Evolutionary conservation across 2,113 vertebrate genomes (phyloP).

Genomic region (Cyanocitta stelleri): DNA sequence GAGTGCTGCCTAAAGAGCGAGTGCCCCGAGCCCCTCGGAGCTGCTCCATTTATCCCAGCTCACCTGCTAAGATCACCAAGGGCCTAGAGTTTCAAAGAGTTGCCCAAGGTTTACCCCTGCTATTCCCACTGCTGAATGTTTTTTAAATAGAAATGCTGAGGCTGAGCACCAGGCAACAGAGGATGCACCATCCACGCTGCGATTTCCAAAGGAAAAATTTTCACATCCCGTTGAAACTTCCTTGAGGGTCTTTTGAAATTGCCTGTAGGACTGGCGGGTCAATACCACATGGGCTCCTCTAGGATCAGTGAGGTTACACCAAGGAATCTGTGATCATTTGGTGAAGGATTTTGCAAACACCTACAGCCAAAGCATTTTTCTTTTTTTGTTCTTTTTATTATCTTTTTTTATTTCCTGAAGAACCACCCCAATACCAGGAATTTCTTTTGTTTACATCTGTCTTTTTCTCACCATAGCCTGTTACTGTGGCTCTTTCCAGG

Average conservation of each 20-base stretch:
- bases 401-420: not conserved
- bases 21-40: not conserved
- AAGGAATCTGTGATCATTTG: not conserved
- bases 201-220: not conserved
- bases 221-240: not conserved
- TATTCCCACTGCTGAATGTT: not conserved
- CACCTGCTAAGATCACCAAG: conserved; percentile 59
- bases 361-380: not conserved
- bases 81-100: conserved; percentile 50
- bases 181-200: not conserved
- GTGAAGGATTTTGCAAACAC: not conserved
- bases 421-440: not conserved
- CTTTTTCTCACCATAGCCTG: not conserved
- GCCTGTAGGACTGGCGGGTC: not conserved
- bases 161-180: not conserved
- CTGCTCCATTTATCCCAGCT: conserved; percentile 40
- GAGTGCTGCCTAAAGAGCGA: not conserved
- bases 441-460: not conserved
- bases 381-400: not conserved
- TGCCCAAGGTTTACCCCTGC: not conserved
- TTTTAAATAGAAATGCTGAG: not conserved
- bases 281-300: not conserved
- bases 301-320: not conserved
- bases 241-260: not conserved
- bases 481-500: not conserved